phyloP scores from a whole-genome alignment of 2,888 invertebrate genomes.

The Stramonita haemastoma region DNA sequence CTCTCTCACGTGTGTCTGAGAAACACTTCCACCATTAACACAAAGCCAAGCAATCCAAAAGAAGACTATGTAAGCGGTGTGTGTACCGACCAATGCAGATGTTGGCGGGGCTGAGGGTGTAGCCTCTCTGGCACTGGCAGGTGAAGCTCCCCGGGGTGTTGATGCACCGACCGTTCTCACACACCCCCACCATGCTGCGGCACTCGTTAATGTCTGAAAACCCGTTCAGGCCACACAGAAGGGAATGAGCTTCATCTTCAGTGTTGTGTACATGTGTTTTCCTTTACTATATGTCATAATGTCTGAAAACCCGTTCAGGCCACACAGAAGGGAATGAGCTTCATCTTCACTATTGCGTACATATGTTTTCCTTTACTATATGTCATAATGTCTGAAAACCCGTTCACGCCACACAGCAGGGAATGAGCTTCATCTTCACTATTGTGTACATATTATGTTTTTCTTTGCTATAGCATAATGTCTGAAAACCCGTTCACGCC shows the following conservation, averaged over 20 bases:
- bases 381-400: constrained; percentile 83
- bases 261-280: no score
- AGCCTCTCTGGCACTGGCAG: constrained; percentile 87
- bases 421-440: no score
- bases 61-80: neutral
- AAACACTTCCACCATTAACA: neutral
- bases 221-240: no score
- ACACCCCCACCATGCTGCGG: constrained; percentile 83
- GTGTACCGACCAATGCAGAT: constrained; percentile 27
- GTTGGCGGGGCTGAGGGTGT: constrained; percentile 82
- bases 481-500: constrained; percentile 78
- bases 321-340: no score
- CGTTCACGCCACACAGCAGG: no score
- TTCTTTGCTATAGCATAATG: no score
- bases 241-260: no score
- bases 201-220: constrained; percentile 89
- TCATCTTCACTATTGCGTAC: no score
- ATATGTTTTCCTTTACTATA: no score
- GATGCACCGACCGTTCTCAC: constrained; percentile 87
- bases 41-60: neutral
- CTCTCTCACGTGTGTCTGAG: no score
- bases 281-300: no score
- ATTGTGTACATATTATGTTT: no score
- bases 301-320: constrained; percentile 78
- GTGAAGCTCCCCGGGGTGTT: constrained; percentile 87